These are phyloP conservation scores for Chaenodraco wilsoni DNA, from an alignment of 2,797 vertebrate species.

Conservation along the genomic window DNA sequence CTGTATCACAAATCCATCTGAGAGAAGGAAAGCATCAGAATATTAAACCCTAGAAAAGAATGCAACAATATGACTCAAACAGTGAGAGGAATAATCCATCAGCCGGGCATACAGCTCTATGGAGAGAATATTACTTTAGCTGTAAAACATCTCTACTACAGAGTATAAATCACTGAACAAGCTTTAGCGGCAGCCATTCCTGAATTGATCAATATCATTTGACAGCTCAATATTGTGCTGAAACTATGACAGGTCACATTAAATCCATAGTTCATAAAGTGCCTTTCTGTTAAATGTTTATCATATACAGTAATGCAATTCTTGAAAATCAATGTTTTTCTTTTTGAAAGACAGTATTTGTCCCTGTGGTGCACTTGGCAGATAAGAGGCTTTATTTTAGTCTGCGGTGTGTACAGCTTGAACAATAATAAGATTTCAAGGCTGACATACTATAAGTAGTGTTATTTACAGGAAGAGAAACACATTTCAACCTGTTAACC, in stretches of 20 bases:
- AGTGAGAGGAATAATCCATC: conserved; percentile 38
- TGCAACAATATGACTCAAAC: conserved; percentile 33
- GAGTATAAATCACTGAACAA: conserved; percentile 21
- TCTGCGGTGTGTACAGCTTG: not conserved
- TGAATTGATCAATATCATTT: conserved; percentile 30
- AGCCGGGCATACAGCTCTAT: conserved; percentile 21
- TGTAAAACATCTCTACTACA: conserved; percentile 33
- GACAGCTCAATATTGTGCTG: conserved; percentile 13
- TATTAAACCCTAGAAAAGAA: conserved; percentile 29
- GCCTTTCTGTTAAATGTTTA: conserved; percentile 20
- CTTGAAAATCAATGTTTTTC: not conserved
- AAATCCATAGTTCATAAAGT: conserved; percentile 18
- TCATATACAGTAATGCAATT: conserved; percentile 5
- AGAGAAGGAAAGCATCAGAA: conserved; percentile 17
- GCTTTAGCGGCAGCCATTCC: conserved; percentile 3
- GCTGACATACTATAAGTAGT: conserved; percentile 2
- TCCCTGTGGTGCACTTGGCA: conserved; percentile 12
- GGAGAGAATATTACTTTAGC: conserved; percentile 24
- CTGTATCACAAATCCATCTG: conserved; percentile 21
- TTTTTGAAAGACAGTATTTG: not conserved
- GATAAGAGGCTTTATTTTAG: conserved; percentile 24
- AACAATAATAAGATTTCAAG: conserved; percentile 2
- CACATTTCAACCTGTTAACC: conserved; percentile 77
- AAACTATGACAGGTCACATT: conserved; percentile 10
- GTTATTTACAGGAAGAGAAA: conserved; percentile 10